A percentile compares a stretch with the other conserved stretches of the same genome.
phyloP scores from a whole-genome alignment of 2,113 vertebrate species.

The Phylloscopus trochilus region DNA sequence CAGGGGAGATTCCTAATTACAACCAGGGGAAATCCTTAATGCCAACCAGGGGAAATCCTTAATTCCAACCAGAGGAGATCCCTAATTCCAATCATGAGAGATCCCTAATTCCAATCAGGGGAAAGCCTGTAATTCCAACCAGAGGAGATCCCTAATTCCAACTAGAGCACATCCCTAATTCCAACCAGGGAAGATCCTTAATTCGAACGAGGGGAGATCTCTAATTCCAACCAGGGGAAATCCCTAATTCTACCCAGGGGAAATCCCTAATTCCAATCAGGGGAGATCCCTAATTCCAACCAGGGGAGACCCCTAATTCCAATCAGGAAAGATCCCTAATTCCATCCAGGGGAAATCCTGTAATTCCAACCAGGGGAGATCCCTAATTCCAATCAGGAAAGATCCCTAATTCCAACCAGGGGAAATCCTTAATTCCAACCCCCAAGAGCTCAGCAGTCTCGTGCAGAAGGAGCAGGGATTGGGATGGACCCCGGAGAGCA shows the following conservation, averaged over 20 bases:
- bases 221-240: background rate
- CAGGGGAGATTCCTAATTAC: background rate
- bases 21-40: background rate
- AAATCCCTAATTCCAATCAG: background rate
- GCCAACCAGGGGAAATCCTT: fast-evolving
- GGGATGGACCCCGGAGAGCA: background rate
- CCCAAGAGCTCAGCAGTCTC: fast-evolving
- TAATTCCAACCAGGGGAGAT: fast-evolving
- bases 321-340: background rate
- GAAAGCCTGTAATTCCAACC: background rate
- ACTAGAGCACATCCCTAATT: fast-evolving
- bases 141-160: background rate
- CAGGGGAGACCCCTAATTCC: background rate
- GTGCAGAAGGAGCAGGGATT: background rate
- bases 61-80: fast-evolving
- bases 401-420: background rate
- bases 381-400: too few species aligned
- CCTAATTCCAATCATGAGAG: fast-evolving
- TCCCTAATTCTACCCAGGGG: background rate
- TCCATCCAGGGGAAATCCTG: fast-evolving
- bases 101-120: fast-evolving
- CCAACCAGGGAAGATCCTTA: background rate
- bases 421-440: background rate
- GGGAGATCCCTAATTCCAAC: background rate
- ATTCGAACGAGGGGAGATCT: background rate